phyloP scores from a whole-genome alignment of 2,888 invertebrate species.

The Nomada goodeniana region DNA sequence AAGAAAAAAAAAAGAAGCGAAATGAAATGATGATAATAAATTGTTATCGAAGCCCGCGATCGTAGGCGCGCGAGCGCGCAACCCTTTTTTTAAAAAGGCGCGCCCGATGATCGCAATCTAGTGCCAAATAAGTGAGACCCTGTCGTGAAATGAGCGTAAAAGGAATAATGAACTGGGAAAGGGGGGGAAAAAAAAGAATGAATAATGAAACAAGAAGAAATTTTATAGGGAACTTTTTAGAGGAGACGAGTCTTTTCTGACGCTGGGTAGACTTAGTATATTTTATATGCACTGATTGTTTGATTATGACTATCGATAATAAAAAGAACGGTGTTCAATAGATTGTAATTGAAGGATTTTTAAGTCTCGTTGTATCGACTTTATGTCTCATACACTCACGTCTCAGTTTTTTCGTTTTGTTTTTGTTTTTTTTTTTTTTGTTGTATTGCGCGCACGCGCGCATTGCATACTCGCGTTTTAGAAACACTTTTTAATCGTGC shows the following conservation, averaged over 20 bases:
- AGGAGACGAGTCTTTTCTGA: conserved; percentile 82
- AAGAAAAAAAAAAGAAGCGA: conserved; percentile 22
- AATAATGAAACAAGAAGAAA: conserved; percentile 70
- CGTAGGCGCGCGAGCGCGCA: conserved; percentile 52
- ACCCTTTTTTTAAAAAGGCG: conserved; percentile 49
- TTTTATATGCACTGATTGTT: conserved; percentile 85
- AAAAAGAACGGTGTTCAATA: conserved; percentile 84
- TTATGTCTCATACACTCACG: conserved; percentile 59
- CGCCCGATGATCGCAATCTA: conserved; percentile 78
- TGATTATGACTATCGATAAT: conserved; percentile 84
- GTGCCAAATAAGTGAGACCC: conserved; percentile 84
- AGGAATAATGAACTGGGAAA: conserved; percentile 9
- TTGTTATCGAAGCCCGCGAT: conserved; percentile 63
- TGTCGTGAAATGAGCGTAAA: conserved; percentile 73
- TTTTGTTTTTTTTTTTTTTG: conserved; percentile 7
- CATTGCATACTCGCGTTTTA: conserved; percentile 30
- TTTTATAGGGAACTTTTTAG: conserved; percentile 83
- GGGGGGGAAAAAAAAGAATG: conserved; percentile 1
- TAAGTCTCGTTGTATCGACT: conserved; percentile 71
- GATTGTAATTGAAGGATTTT: conserved; percentile 78
- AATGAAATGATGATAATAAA: conserved; percentile 39
- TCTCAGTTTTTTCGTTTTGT: conserved; percentile 27
- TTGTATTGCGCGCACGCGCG: conserved; percentile 20
- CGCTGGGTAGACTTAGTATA: conserved; percentile 84
- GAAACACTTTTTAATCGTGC: conserved; percentile 1